Evolutionary conservation across 2,888 invertebrate genomes (phyloP).

Genomic region (Cactoblastis cactorum): DNA sequence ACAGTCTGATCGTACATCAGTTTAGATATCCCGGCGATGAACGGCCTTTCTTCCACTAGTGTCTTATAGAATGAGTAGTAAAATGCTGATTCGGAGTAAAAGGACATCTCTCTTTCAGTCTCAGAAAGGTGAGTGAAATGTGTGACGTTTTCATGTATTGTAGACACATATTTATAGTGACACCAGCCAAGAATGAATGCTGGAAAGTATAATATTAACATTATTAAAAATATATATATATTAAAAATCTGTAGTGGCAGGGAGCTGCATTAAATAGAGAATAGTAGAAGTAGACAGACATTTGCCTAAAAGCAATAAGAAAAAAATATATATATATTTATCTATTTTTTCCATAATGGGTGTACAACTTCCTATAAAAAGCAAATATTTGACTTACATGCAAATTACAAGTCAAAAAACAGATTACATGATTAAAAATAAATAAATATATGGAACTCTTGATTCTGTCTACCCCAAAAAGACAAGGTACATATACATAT

Average conservation of each 20-base stretch:
- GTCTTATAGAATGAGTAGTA: constrained; percentile 94
- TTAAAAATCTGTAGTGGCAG: background rate
- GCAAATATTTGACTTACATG: too few relatives aligned
- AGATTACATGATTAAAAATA: too few relatives aligned
- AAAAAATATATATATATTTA: too few relatives aligned
- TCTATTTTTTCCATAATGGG: too few relatives aligned
- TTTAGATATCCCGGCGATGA: constrained; percentile 79
- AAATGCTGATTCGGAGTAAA: constrained; percentile 93
- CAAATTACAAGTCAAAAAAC: too few relatives aligned
- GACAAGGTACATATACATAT: too few relatives aligned
- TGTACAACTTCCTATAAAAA: too few relatives aligned
- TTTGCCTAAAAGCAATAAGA: too few relatives aligned
- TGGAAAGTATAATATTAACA: constrained; percentile 33
- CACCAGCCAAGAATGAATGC: constrained; percentile 79
- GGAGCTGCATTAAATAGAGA: too few relatives aligned
- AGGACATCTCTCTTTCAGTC: constrained; percentile 90
- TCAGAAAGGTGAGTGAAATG: constrained; percentile 91
- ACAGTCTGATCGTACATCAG: constrained; percentile 86
- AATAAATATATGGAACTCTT: too few relatives aligned
- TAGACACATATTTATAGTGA: constrained; percentile 83
- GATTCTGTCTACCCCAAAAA: too few relatives aligned
- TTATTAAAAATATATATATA: constrained; percentile 21
- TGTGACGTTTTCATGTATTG: constrained; percentile 89
- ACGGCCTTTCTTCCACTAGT: constrained; percentile 83
- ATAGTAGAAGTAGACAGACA: too few relatives aligned